These are phyloP conservation scores for Thamnophis elegans DNA, from an alignment of 2,797 vertebrate genomes.

Conservation along the genomic window DNA sequence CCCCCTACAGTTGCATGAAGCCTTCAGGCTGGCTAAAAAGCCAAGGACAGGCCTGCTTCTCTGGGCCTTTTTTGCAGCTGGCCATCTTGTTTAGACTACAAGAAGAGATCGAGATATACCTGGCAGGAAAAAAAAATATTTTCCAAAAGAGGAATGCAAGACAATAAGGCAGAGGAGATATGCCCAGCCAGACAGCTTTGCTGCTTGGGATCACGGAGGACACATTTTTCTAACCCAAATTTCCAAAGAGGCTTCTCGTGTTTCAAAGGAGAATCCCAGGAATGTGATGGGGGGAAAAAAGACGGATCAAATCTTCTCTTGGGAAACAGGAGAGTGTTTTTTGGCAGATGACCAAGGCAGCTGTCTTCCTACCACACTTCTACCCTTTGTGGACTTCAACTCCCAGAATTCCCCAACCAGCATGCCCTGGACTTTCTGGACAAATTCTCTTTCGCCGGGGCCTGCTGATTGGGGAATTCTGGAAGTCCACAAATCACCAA, in stretches of 20 bases:
- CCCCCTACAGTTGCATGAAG: neutral
- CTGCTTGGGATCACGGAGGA: neutral
- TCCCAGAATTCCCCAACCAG: no score
- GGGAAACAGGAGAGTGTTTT: neutral
- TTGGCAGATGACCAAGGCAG: neutral
- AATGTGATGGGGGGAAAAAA: no score
- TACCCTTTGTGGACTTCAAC: no score
- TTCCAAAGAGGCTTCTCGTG: neutral
- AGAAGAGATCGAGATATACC: neutral
- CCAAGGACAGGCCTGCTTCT: no score
- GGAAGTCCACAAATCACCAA: neutral
- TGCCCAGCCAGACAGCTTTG: neutral
- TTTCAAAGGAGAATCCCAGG: neutral
- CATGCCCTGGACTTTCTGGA: neutral
- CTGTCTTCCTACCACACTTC: no score
- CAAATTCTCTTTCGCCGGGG: neutral
- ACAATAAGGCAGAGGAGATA: neutral
- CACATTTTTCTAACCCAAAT: neutral
- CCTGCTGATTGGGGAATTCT: neutral
- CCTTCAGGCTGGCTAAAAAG: neutral
- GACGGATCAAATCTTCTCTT: neutral
- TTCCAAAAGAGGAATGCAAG: neutral
- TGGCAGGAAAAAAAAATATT: neutral
- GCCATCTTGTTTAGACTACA: neutral
- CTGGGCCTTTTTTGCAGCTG: neutral